Evolutionary conservation across 2,888 invertebrate species (phyloP).

Genomic region (Trilocha varians): DNA sequence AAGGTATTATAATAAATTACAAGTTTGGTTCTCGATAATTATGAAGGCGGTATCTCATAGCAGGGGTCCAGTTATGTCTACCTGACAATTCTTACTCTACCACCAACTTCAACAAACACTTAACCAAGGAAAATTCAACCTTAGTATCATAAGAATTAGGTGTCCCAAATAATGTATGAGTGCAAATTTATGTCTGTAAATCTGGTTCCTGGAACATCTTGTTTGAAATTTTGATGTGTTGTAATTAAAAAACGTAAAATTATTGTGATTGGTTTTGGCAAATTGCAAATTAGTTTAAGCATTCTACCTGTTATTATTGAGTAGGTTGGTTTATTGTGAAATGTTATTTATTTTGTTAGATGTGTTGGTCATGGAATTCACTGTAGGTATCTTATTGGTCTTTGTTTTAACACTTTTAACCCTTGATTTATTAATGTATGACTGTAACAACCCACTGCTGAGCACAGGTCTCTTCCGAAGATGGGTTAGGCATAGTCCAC

Average conservation of each 20-base stretch:
- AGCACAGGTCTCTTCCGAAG: too few species aligned
- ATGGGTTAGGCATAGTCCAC: too few species aligned
- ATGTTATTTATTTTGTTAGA: too few species aligned
- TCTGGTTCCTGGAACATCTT: background rate
- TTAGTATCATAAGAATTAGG: background rate
- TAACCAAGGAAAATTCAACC: background rate
- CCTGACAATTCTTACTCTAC: slow-evolving; percentile 59
- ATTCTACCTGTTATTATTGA: slow-evolving; percentile 6
- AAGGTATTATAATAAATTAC: slow-evolving; percentile 29
- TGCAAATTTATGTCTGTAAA: background rate
- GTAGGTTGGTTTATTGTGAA: slow-evolving; percentile 10
- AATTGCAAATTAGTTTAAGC: slow-evolving; percentile 56
- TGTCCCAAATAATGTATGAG: background rate
- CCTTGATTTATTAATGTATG: too few species aligned
- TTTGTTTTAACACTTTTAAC: too few species aligned
- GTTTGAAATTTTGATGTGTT: slow-evolving; percentile 25
- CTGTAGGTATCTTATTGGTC: too few species aligned
- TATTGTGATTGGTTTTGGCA: slow-evolving; percentile 70
- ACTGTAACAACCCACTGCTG: too few species aligned
- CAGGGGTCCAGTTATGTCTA: slow-evolving; percentile 38
- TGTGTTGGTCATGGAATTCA: too few species aligned
- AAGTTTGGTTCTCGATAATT: slow-evolving; percentile 25
- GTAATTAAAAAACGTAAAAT: slow-evolving; percentile 63
- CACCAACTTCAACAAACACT: too few species aligned
- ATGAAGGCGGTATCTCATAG: slow-evolving; percentile 29